A percentile compares a stretch with the other conserved stretches of the same genome.
Conservation (phyloP, 2,797 vertebrate species). For the Loriculus beryllinus region DNA sequence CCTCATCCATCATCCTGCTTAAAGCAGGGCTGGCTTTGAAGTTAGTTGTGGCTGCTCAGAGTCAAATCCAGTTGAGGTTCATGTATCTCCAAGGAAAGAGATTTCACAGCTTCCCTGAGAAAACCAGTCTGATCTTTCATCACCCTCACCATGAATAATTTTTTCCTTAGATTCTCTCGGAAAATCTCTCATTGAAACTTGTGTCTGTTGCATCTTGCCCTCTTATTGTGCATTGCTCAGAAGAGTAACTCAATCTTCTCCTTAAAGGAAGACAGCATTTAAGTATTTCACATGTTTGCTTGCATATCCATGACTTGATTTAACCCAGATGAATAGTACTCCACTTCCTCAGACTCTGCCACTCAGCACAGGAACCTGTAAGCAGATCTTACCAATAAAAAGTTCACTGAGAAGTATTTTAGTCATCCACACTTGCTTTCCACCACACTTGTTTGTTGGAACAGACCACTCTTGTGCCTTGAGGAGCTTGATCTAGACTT, state of each 20-base stretch:
- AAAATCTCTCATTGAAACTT: neutral
- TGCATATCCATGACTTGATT: neutral
- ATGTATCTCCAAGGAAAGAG: neutral
- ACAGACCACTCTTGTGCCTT: neutral
- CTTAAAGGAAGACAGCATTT: neutral
- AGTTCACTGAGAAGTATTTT: neutral
- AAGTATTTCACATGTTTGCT: neutral
- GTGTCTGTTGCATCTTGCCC: neutral
- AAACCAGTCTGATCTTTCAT: neutral
- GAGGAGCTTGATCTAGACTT: neutral
- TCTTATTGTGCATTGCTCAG: neutral
- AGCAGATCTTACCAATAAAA: neutral
- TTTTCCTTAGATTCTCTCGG: neutral
- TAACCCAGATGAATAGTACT: neutral
- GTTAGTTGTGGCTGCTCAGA: neutral
- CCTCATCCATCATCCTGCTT: neutral
- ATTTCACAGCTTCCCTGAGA: neutral
- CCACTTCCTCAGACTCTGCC: neutral
- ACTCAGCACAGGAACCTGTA: neutral
- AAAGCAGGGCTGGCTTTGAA: neutral
- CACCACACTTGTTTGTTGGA: rapidly evolving
- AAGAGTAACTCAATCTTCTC: neutral
- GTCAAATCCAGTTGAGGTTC: neutral
- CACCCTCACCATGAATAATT: neutral
- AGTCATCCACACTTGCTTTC: neutral